Percentiles rank a stretch among this genome's conserved stretches.
Conservation (phyloP, 2,888 invertebrate genomes). For the Drosophila macrothrix region DNA sequence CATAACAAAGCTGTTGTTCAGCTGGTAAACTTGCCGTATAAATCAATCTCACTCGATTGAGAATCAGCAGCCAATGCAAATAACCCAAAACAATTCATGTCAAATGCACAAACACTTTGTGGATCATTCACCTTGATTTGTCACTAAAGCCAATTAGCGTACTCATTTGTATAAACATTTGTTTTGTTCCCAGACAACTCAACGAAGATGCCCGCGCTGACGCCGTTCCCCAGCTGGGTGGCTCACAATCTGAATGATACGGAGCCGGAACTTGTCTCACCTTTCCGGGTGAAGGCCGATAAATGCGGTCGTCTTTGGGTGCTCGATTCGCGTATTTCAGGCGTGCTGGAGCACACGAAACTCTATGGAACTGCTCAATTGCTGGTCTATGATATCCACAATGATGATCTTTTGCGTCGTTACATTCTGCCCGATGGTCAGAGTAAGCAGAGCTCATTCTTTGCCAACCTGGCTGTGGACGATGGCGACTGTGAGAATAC, state of each 20-base stretch:
- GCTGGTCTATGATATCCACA: conserved; percentile 90
- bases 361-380: conserved; percentile 87
- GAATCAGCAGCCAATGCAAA: conserved; percentile 50
- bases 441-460: conserved; percentile 89
- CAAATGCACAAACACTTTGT: conserved; percentile 16
- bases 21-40: conserved; percentile 22
- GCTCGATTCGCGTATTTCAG: conserved; percentile 90
- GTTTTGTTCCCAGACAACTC: conserved; percentile 87
- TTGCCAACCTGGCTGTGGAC: conserved; percentile 92
- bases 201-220: conserved; percentile 89
- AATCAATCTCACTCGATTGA: conserved; percentile 26
- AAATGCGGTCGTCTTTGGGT: conserved; percentile 92
- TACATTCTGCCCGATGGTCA: conserved; percentile 88
- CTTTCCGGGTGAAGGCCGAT: conserved; percentile 90
- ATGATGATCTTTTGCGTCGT: conserved; percentile 89
- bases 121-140: conserved; percentile 38
- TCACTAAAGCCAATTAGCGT: background rate
- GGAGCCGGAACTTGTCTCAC: conserved; percentile 89
- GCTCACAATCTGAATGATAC: conserved; percentile 88
- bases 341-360: conserved; percentile 86
- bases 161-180: conserved; percentile 5
- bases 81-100: conserved; percentile 11
- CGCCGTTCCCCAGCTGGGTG: conserved; percentile 93
- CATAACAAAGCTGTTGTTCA: background rate
- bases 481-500: conserved; percentile 90